Conservation (phyloP, 2,797 vertebrate genomes). For the Trichosurus vulpecula region DNA sequence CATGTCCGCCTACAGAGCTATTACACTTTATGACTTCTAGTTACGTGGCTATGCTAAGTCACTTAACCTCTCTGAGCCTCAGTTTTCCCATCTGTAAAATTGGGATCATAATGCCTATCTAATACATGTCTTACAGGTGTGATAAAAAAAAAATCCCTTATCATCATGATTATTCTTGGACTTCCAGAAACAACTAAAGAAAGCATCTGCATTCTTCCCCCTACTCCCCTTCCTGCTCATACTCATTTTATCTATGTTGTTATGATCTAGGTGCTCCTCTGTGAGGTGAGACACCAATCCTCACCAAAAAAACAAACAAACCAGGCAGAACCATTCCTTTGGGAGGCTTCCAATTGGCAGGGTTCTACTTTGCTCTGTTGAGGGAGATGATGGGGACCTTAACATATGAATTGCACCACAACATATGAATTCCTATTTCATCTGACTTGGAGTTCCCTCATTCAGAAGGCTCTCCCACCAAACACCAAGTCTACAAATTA, state of each 20-base stretch:
- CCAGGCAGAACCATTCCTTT: not conserved
- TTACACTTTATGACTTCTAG: not conserved
- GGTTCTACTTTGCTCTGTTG: not conserved
- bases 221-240: not conserved
- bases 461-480: not conserved
- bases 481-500: not conserved
- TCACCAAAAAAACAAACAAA: not conserved
- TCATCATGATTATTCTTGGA: not conserved
- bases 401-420: not conserved
- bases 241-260: not conserved
- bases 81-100: not conserved
- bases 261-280: not conserved
- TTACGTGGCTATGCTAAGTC: not conserved
- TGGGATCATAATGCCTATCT: not conserved
- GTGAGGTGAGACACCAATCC: not conserved
- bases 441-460: not conserved
- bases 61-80: not conserved
- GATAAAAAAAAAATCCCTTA: not conserved
- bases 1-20: not conserved
- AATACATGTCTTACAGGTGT: not conserved
- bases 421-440: not conserved
- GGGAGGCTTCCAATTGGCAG: not conserved
- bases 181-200: not conserved
- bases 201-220: not conserved
- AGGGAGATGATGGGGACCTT: not conserved